These are phyloP conservation scores for Tenrec ecaudatus DNA, from an alignment of 2,113 vertebrate species.

Conservation along the genomic window DNA sequence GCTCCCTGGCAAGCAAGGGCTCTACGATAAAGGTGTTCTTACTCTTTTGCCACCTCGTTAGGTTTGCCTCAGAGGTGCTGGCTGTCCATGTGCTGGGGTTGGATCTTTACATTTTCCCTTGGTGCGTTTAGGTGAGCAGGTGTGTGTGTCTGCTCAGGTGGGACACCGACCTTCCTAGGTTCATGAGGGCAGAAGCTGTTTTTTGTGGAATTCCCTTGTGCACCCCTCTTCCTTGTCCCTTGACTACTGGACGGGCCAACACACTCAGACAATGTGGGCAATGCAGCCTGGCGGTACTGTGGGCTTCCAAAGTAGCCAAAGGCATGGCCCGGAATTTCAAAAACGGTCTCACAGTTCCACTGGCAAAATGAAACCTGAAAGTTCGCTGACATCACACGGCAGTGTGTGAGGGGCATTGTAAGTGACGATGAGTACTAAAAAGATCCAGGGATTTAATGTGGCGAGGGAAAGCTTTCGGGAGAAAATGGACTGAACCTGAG, in stretches of 20 bases:
- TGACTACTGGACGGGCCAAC: background rate
- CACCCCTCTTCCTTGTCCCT: background rate
- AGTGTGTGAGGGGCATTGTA: background rate
- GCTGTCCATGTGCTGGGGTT: background rate
- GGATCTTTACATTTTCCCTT: background rate
- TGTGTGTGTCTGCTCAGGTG: background rate
- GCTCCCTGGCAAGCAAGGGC: no score
- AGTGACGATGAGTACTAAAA: background rate
- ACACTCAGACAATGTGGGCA: background rate
- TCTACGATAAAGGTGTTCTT: background rate
- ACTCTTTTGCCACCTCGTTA: background rate
- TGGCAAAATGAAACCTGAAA: background rate
- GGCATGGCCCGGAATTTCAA: background rate
- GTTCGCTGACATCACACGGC: background rate
- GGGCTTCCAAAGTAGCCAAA: slow-evolving; percentile 8
- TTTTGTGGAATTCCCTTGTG: background rate
- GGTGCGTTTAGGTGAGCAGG: background rate
- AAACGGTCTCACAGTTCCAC: background rate
- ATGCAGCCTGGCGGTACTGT: background rate
- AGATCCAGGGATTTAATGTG: no score
- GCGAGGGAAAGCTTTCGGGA: background rate
- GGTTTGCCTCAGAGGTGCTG: background rate
- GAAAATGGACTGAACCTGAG: background rate
- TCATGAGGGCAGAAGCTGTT: background rate
- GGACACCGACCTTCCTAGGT: background rate